Base-by-base conservation (phyloP, 1,140 invertebrate genomes). In the Bilobella aurantiaca region DNA sequence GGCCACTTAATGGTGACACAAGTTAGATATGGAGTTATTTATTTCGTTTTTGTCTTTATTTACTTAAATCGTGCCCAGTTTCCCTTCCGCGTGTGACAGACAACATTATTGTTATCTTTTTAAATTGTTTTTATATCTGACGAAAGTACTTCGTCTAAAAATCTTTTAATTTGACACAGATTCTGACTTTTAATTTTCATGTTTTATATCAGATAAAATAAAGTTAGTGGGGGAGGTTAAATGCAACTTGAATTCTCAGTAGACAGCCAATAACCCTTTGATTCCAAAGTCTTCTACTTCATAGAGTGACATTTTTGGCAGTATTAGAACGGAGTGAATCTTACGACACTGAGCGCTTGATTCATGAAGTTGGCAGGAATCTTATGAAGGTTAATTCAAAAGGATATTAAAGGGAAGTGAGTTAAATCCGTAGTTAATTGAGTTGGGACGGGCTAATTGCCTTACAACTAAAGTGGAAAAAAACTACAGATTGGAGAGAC, bases 401-500 rank as follows among this genome's bases (percentile, higher is more conserved):
- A n/a, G n/a, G n/a, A n/a, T n/a, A n/a, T n/a, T n/a, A 42, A 42
- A 12, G 18, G 18, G 34, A 18, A 42, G 8, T 42, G 34, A 12
- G 34, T 42, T 42, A n/a, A n/a, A n/a, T n/a, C n/a, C n/a, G n/a
- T 42, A 42, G 34, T 42, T 12, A 42, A 18, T 18, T 42, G 34
- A 8, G 8, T 42, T 18, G 34, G 34, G 18, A 42, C 8, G 34
- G 34, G 34, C 34, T 42, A 42, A 12, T 42, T 42, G 34, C 8
- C 34, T 42, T 42, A 18, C 18, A 8, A 12, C 18, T 42, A 42
- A 8, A 42, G 18, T 8, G 18, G 8, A 42, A 23, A 53, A 53
- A 53, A 53, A 53, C 8, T 8, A 12, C 8, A 5, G 49, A 53
- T 53, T 64, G 62, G 66, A 65, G 70, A 68, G 70, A 68, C 69